These are phyloP conservation scores for Theonella swinhoei DNA, from an alignment of 37 sponge, comb jelly and placozoan genomes.

Conservation along the genomic window DNA sequence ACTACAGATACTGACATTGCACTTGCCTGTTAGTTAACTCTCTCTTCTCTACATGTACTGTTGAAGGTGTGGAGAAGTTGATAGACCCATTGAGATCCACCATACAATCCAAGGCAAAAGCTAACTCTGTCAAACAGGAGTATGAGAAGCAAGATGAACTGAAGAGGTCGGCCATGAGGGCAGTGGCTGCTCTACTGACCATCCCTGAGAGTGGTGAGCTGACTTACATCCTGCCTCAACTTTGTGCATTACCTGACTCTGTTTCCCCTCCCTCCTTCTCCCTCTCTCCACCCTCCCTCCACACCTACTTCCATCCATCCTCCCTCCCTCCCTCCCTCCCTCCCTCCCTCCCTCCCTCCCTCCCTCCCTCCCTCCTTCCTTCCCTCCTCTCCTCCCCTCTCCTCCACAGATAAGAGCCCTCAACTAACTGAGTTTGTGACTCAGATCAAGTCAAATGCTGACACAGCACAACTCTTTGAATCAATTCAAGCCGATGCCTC, in stretches of 20 bases:
- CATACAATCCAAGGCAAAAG: slow-evolving; percentile 89
- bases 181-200: slow-evolving; percentile 82
- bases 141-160: slow-evolving; percentile 96
- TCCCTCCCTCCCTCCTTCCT: not conserved
- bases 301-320: not conserved
- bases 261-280: not conserved
- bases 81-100: slow-evolving; percentile 87
- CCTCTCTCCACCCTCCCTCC: not conserved
- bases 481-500: slow-evolving; percentile 68
- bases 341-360: not conserved
- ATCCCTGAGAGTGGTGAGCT: slow-evolving; percentile 86
- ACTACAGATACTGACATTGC: not conserved
- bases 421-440: slow-evolving; percentile 83
- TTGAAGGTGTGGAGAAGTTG: slow-evolving; percentile 81
- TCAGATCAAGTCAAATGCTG: slow-evolving; percentile 77
- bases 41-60: not conserved
- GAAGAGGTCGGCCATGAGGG: slow-evolving; percentile 95
- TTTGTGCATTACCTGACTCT: not conserved
- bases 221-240: slow-evolving; percentile 3
- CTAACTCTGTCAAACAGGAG: slow-evolving; percentile 97
- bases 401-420: slow-evolving; percentile 80
- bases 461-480: slow-evolving; percentile 80
- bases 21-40: not conserved
- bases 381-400: not conserved
- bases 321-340: not conserved